phyloP scores from a whole-genome alignment of 2,888 invertebrate species.

The Augiades crinisus region DNA sequence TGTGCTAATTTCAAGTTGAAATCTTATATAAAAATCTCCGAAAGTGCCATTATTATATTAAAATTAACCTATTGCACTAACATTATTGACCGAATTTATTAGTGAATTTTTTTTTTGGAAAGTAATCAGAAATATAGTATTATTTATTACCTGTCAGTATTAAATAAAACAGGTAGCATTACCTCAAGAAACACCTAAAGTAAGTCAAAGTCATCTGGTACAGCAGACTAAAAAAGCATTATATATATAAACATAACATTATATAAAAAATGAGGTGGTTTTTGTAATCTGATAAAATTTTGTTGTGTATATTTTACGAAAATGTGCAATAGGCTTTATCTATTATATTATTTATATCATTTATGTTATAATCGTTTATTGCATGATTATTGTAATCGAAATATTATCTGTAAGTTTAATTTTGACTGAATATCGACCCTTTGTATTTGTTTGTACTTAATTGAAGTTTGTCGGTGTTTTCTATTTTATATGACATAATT shows the following conservation, averaged over 20 bases:
- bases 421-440: slow-evolving; percentile 62
- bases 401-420: slow-evolving; percentile 38
- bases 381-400: slow-evolving; percentile 23
- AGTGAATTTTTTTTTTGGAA: no score
- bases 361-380: slow-evolving; percentile 1
- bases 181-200: no score
- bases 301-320: neutral
- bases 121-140: no score
- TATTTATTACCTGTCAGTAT: no score
- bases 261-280: no score
- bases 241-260: neutral
- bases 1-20: neutral
- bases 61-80: neutral
- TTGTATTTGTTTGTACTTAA: slow-evolving; percentile 72
- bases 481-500: slow-evolving; percentile 43
- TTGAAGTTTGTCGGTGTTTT: slow-evolving; percentile 53
- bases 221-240: no score
- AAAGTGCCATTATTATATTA: slow-evolving; percentile 10
- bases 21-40: slow-evolving; percentile 2
- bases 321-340: neutral
- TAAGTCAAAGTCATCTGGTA: no score
- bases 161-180: no score
- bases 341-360: neutral
- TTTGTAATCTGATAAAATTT: neutral
- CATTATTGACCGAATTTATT: no score